Percentiles rank a stretch among this genome's conserved stretches.
Conservation (phyloP, 2,888 invertebrate genomes). For the Falcaria lacertinaria region DNA sequence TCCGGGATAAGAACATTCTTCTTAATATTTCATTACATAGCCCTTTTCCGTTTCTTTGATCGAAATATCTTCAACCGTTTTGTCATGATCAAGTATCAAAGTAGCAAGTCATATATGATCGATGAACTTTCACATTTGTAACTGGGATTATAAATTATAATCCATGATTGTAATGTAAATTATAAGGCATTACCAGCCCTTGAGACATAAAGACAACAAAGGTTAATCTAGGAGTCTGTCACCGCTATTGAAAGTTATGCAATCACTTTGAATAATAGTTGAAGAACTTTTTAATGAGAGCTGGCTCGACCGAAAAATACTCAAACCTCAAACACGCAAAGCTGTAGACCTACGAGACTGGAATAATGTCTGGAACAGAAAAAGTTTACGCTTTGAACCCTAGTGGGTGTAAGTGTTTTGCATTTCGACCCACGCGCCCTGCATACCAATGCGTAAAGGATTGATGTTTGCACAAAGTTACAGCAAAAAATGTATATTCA, state of each 20-base stretch:
- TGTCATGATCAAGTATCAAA: too few species aligned
- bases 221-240: conserved; percentile 17
- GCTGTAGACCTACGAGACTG: conserved; percentile 73
- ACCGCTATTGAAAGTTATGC: conserved; percentile 52
- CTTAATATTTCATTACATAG: too few species aligned
- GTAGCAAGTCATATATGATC: too few species aligned
- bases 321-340: conserved; percentile 73
- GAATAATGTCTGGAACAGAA: conserved; percentile 76
- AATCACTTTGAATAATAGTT: conserved; percentile 65
- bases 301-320: conserved; percentile 66
- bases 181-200: too few species aligned
- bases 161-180: too few species aligned
- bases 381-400: conserved; percentile 76
- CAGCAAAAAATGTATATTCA: conserved; percentile 31
- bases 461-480: conserved; percentile 62
- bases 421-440: conserved; percentile 67
- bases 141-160: conserved; percentile 15
- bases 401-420: conserved; percentile 75
- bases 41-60: too few species aligned
- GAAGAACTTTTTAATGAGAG: conserved; percentile 69
- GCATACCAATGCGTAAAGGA: conserved; percentile 74
- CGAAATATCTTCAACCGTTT: too few species aligned
- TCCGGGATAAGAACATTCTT: too few species aligned
- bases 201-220: too few species aligned
- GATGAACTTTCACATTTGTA: background rate